Evolutionary conservation across 2,888 invertebrate genomes (phyloP), one percentile per base, ranked within the genome.

Genomic region (Sisyra terminalis): DNA sequence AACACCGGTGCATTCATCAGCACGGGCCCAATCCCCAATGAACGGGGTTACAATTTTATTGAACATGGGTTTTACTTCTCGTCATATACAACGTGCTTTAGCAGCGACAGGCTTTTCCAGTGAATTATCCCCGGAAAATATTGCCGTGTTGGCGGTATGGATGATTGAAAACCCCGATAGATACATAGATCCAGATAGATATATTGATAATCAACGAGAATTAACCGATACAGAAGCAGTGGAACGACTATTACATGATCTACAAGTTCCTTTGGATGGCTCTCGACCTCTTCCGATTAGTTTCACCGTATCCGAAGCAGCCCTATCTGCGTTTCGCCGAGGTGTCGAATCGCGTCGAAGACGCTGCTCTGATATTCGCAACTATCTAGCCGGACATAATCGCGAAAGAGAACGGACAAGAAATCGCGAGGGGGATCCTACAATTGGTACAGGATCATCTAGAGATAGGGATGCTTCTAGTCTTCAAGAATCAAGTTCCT

Each of bases 141-240:
- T 73, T 11, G 74, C 71, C 52, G 65, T 65, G 50, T 53, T 76
- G 41, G 74, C 73, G 4, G 71, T 70, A 3, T 76, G 75, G 75
- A 74, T 76, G 73, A 56, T 75, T 42, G 75, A 75, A 50, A 70
- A 76, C 56, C 74, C 73, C n/a, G n/a, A n/a, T n/a, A n/a, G n/a
- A n/a, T n/a, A n/a, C n/a, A n/a, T n/a, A n/a, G n/a, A n/a, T n/a
- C n/a, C n/a, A n/a, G n/a, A n/a, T n/a, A n/a, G n/a, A 0, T 58
- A 55, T 45, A 58, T 62, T 44, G 64, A 60, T 32, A 41, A 18
- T 32, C 16, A 41, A 17, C 43, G 29, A 16, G 44, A 46, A 30
- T 39, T 44, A 13, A 43, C 46, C 18, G 40, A 36, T 8, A 40
- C 44, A 29, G 11, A 17, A 6, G 11, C 37, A 32, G 38, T 16